phyloP scores from a whole-genome alignment of 1,140 invertebrate species.

The Paraescarpia echinospica region DNA sequence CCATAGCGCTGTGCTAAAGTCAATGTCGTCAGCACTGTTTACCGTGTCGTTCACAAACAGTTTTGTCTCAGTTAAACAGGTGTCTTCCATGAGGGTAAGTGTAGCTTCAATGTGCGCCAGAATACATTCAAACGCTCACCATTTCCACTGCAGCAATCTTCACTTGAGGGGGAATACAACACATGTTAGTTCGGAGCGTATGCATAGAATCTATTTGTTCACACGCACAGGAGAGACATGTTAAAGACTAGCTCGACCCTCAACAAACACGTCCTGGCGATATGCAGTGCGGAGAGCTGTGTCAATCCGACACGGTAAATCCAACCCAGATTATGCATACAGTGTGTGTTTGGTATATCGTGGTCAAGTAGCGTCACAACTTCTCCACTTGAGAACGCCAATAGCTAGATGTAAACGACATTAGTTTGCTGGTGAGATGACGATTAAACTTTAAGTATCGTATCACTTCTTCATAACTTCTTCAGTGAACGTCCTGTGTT shows the following conservation, averaged over 20 bases:
- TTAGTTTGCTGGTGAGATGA: background rate
- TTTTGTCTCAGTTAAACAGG: background rate
- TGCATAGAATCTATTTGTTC: background rate
- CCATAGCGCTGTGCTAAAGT: constrained; percentile 20
- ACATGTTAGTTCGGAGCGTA: background rate
- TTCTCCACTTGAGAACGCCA: background rate
- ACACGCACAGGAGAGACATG: background rate
- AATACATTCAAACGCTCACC: background rate
- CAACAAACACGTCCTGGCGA: background rate
- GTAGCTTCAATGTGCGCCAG: background rate
- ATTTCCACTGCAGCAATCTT: background rate
- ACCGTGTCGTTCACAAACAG: background rate
- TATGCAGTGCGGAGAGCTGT: background rate
- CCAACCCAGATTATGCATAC: background rate
- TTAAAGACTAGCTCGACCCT: background rate
- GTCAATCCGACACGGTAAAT: background rate
- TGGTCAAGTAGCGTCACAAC: background rate
- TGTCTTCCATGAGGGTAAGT: background rate
- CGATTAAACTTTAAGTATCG: background rate
- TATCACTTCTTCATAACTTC: background rate
- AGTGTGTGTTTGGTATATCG: background rate
- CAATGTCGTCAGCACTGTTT: background rate
- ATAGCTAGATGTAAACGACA: background rate
- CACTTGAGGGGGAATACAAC: too few relatives aligned
- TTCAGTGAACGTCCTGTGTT: background rate